Conservation (phyloP, 2,797 vertebrate genomes). For the Acomys russatus region DNA sequence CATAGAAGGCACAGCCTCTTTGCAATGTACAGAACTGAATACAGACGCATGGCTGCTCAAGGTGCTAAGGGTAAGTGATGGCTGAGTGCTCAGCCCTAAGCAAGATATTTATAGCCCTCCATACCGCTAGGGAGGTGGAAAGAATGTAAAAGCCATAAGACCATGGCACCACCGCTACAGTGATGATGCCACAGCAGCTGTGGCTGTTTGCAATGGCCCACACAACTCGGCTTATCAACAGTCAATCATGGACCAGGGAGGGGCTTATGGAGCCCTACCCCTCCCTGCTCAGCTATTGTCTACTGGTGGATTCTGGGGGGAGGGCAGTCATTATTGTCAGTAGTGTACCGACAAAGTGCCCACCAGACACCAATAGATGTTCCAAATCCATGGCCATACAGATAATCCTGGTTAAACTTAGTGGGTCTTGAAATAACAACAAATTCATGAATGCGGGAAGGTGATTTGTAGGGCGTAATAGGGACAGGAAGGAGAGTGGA, state of each 20-base stretch:
- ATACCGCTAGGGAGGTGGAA: neutral
- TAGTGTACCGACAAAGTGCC: neutral
- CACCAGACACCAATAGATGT: neutral
- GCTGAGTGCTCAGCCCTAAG: neutral
- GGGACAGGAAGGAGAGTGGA: neutral
- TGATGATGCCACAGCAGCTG: neutral
- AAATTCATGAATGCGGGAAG: neutral
- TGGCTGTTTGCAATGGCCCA: neutral
- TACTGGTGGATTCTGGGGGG: neutral
- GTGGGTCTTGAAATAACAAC: neutral
- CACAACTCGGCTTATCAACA: neutral
- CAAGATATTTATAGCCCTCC: neutral
- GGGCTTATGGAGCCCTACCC: neutral
- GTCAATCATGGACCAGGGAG: neutral
- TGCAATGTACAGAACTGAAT: neutral
- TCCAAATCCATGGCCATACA: neutral
- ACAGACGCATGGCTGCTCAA: neutral
- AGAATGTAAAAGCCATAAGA: neutral
- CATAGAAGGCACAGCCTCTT: neutral
- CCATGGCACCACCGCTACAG: neutral
- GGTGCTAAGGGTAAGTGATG: neutral
- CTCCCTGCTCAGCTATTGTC: neutral
- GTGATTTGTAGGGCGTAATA: rapidly evolving
- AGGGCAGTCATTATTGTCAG: neutral
- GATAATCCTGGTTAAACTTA: neutral